Conservation (phyloP, 2,797 vertebrate genomes). For the Leuciscus waleckii region DNA sequence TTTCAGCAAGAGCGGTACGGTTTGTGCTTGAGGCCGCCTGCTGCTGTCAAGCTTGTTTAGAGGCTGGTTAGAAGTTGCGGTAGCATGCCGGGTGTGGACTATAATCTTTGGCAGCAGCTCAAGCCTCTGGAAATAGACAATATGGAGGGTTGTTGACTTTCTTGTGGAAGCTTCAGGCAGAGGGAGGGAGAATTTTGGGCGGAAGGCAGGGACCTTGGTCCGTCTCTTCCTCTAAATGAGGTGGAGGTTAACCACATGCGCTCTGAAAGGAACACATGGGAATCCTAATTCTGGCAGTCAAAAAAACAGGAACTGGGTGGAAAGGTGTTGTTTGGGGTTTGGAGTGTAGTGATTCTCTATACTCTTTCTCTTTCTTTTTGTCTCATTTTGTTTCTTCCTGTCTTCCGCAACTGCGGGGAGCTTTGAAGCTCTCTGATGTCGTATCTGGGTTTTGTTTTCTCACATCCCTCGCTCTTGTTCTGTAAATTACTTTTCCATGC, state of each 20-base stretch:
- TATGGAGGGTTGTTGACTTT: slow-evolving; percentile 60
- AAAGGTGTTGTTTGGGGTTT: slow-evolving; percentile 29
- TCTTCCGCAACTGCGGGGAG: slow-evolving; percentile 18
- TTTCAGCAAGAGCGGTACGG: neutral
- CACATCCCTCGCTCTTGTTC: neutral
- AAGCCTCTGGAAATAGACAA: slow-evolving; percentile 49
- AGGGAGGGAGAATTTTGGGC: slow-evolving; percentile 45
- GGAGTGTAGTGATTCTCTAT: neutral
- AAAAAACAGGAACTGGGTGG: slow-evolving; percentile 41
- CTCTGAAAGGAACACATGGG: slow-evolving; percentile 52
- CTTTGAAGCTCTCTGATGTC: slow-evolving; percentile 16
- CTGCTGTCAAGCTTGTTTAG: slow-evolving; percentile 42
- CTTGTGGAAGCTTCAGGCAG: slow-evolving; percentile 55
- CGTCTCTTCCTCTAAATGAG: slow-evolving; percentile 68
- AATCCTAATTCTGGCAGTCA: slow-evolving; percentile 29
- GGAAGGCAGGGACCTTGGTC: slow-evolving; percentile 57
- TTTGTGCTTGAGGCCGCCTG: neutral
- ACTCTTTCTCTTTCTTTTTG: slow-evolving; percentile 30
- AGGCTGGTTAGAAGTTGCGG: slow-evolving; percentile 55
- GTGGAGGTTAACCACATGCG: slow-evolving; percentile 57
- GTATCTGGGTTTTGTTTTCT: slow-evolving; percentile 12
- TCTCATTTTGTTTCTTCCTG: slow-evolving; percentile 41
- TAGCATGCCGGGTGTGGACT: slow-evolving; percentile 65
- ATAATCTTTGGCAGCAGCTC: slow-evolving; percentile 70
- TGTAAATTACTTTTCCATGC: neutral